A percentile compares a stretch with the other conserved stretches of the same genome.
These are phyloP conservation scores for Acanthis flammea DNA, from an alignment of 2,797 vertebrate species.

Conservation along the genomic window DNA sequence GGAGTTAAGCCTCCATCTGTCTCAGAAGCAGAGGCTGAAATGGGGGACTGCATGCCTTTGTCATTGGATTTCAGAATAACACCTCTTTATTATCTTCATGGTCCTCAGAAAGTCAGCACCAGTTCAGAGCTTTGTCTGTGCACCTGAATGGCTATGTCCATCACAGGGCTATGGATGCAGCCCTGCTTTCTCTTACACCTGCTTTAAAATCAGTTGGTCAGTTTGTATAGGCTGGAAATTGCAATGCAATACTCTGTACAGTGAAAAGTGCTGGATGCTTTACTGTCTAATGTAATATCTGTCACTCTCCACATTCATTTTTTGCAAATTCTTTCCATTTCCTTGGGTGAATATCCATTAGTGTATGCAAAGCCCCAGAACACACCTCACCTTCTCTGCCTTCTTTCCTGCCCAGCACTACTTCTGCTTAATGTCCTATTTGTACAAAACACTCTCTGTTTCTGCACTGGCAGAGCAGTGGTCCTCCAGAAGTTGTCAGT, in stretches of 20 bases:
- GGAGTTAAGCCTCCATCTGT: slow-evolving; percentile 1
- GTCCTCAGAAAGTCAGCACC: background rate
- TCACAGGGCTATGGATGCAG: background rate
- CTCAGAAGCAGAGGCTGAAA: background rate
- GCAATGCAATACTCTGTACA: background rate
- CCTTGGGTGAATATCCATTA: background rate
- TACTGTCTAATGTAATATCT: background rate
- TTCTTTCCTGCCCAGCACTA: background rate
- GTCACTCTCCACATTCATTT: background rate
- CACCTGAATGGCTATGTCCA: background rate
- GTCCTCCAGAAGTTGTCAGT: background rate
- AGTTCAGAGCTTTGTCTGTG: background rate
- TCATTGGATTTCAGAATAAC: background rate
- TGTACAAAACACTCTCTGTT: background rate
- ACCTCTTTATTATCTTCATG: background rate
- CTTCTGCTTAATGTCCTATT: background rate
- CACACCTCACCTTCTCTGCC: background rate
- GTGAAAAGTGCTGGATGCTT: background rate
- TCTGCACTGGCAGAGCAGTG: background rate
- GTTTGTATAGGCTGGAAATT: background rate
- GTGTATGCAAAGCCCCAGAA: background rate
- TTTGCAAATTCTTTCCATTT: background rate
- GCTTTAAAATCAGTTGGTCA: background rate
- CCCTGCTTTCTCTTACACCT: background rate
- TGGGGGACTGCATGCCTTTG: background rate